phyloP scores from a whole-genome alignment of 2,888 invertebrate genomes.

The Tetrapedia diversipes region DNA sequence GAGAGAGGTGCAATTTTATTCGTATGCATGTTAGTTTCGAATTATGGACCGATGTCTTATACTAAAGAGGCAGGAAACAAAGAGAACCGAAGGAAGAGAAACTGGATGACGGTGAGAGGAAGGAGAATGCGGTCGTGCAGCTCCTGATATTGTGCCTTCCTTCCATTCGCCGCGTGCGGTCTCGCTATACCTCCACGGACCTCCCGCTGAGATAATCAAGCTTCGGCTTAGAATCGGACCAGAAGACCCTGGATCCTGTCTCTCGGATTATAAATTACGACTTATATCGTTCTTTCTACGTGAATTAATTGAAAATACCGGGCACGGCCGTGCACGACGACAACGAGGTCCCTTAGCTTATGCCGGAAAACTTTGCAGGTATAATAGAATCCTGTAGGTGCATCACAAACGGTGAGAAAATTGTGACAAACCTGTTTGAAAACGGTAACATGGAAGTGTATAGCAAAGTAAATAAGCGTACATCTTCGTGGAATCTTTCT shows the following conservation, averaged over 20 bases:
- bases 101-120: constrained; percentile 51
- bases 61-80: constrained; percentile 39
- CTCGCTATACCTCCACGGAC: constrained; percentile 67
- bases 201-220: constrained; percentile 70
- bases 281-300: constrained; percentile 41
- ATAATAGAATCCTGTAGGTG: no score
- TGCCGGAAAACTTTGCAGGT: neutral
- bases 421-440: no score
- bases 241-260: constrained; percentile 74
- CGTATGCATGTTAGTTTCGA: no score
- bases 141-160: constrained; percentile 72
- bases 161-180: constrained; percentile 73
- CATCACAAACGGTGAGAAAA: no score
- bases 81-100: constrained; percentile 53
- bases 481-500: no score
- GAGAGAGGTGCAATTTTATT: neutral
- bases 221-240: constrained; percentile 66
- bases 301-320: constrained; percentile 31
- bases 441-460: no score
- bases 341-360: neutral
- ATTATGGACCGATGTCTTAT: constrained; percentile 47
- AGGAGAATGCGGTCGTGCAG: constrained; percentile 44
- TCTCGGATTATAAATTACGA: constrained; percentile 72
- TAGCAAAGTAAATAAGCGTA: no score
- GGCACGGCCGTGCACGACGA: neutral